Percentiles rank a stretch among this genome's conserved stretches.
phyloP scores from a whole-genome alignment of 2,113 vertebrate genomes.

The Zosterops hypoxanthus region DNA sequence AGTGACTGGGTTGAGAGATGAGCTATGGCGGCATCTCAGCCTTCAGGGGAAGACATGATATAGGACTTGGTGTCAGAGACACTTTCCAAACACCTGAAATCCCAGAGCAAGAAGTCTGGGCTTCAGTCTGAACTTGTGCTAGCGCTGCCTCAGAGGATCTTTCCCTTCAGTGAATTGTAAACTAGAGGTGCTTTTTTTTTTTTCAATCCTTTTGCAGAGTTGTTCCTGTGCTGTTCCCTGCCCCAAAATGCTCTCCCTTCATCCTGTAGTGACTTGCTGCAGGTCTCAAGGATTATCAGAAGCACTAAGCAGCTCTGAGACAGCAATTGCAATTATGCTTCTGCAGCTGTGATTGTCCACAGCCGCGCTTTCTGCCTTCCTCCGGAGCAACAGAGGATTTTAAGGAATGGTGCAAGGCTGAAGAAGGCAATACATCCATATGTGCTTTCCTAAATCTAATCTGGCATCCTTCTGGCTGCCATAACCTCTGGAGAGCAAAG shows the following conservation, averaged over 20 bases:
- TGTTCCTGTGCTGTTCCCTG: neutral
- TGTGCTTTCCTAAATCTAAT: neutral
- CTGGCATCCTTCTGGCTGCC: constrained; percentile 46
- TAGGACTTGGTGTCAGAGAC: neutral
- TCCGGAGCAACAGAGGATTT: neutral
- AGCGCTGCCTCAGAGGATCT: neutral
- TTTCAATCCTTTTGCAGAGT: neutral
- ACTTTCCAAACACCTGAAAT: neutral
- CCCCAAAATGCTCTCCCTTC: neutral
- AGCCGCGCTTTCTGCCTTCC: neutral
- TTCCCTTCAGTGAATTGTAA: neutral
- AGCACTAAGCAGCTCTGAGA: constrained; percentile 28
- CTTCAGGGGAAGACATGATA: neutral
- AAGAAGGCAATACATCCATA: neutral
- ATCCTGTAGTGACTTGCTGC: neutral
- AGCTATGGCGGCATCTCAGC: neutral
- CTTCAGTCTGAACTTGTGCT: neutral
- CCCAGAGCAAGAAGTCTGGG: neutral
- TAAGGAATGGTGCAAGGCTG: neutral
- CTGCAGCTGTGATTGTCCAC: neutral
- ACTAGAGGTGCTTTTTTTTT: neutral
- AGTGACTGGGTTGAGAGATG: neutral
- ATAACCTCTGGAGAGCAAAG: constrained; percentile 27
- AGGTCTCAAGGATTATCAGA: neutral
- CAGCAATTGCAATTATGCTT: constrained; percentile 6